phyloP scores from a whole-genome alignment of 37 sponge, comb jelly and placozoan genomes.

The Beroe ovata region DNA sequence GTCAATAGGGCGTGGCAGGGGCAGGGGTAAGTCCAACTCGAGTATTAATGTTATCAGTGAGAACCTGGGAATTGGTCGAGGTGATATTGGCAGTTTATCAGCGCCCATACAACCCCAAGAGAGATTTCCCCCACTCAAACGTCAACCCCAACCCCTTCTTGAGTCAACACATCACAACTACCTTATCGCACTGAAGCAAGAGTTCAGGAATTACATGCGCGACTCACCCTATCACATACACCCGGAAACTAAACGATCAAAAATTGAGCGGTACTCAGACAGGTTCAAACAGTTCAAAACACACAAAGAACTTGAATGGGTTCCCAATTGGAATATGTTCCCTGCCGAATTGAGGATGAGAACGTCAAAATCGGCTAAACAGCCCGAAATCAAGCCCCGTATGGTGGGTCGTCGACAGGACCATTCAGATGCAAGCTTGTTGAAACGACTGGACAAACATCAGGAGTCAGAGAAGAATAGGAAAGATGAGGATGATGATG shows the following conservation, averaged over 20 bases:
- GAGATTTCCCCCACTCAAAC: constrained; percentile 16
- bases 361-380: constrained; percentile 41
- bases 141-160: constrained; percentile 19
- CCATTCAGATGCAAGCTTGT: constrained; percentile 23
- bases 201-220: constrained; percentile 62
- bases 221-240: constrained; percentile 59
- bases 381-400: constrained; percentile 40
- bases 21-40: constrained; percentile 34
- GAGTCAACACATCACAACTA: constrained; percentile 61
- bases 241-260: constrained; percentile 24
- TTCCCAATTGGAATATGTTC: constrained; percentile 62
- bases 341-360: constrained; percentile 42
- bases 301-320: constrained; percentile 56
- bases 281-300: constrained; percentile 39
- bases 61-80: constrained; percentile 47
- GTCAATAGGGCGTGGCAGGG: constrained; percentile 51
- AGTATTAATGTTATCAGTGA: constrained; percentile 63
- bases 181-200: constrained; percentile 59
- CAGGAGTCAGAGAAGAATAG: constrained; percentile 14
- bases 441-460: constrained; percentile 33
- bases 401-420: constrained; percentile 35
- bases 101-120: constrained; percentile 17
- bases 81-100: constrained; percentile 34
- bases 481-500: neutral
- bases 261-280: constrained; percentile 61